Evolutionary conservation across 1,140 invertebrate genomes (phyloP), one percentile per base, ranked within the genome.

Genomic region (Drosophila pachea): DNA sequence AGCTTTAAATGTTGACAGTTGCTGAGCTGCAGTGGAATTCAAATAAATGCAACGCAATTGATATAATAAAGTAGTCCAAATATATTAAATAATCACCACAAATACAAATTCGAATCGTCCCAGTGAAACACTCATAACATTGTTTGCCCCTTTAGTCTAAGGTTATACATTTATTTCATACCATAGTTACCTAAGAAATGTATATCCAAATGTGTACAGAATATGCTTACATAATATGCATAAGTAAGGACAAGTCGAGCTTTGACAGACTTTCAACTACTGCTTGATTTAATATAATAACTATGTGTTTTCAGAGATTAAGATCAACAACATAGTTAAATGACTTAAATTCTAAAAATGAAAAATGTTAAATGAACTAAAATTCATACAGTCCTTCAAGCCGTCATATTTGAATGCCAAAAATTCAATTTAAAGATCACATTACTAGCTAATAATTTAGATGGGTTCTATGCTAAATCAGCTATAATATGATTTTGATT

Each of bases 101-200:
- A 11, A 40, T 40, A 40, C 3, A 22, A 2, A 22, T 1, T 22
- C 22, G 3, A 22, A 22, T 22, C 22, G 22, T 1, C 22, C 22
- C 22, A 45, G 9, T 16, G 12, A 14, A 64, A 61, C 11, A 33
- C 47, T 65, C 47, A 53, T 53, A 2, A 11, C 5, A 8, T 68
- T 77, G 58, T 71, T 77, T 76, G 61, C 62, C 32, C 53, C 73
- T 81, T 83, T 74, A 66, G 53, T 73, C 81, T 86, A 84, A 62
- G 67, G 64, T 74, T 74, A 70, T 73, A 56, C 16, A 64, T 84
- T 86, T 84, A 86, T 84, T 81, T 81, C 86, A 79, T 75, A 78
- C 54, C 47, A 60, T 75, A 2, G n/a, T 60, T 69, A 61, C 43
- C 73, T 84, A 84, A 55, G 68, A 74, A 68, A 82, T 69, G 48